Base-by-base conservation (phyloP, 2,113 vertebrate species). In the Macquaria australasica region DNA sequence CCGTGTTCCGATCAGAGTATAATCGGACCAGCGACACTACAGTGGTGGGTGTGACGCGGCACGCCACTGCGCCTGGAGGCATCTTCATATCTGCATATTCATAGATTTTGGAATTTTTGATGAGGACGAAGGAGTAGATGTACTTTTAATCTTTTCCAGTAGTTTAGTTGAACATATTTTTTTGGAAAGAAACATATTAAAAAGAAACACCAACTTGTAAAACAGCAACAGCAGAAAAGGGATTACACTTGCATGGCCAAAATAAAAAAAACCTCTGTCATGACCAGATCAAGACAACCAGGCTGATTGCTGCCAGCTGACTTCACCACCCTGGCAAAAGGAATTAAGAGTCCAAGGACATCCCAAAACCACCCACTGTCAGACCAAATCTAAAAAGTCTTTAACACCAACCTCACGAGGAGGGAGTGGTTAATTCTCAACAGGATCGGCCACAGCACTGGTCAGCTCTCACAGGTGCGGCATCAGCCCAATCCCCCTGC, bases 11-110 rank as follows among this genome's bases (percentile, higher is more conserved):
- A 67, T 59, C 15, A 9, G 56, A 31, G 75, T 80, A 73, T 64
- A 67, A 75, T 14, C 20, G 21, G 56, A 88, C 66, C 31, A 66
- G 64, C 3, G 2, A 64, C 55, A 58, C 50, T 28, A 76, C 63
- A 41, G 31, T 34, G 53, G 81, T 73, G 82, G 85, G 69, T 25
- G 67, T 58, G 73, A 79, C 43, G 3, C 15, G 14, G 34, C 43
- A 37, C 15, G 6, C 50, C 1, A 39, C 63, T 60, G 79, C 6
- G n/a, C 68, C 59, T 50, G 6, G 5, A 72, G 81, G 43, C 72
- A 72, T 80, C 21, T 21, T 31, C 1, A 0, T 34, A 66, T 81
- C 83, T 87, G 66, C 86, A 85, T 86, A 85, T 82, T 86, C 69
- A 79, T 64, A 60, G 6, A 41, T 60, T 66, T 69, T 21, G 37